Percentiles rank a stretch among this genome's conserved stretches.
Evolutionary conservation across 1,140 invertebrate species (phyloP).

Genomic region (Heliconius eleuchia): DNA sequence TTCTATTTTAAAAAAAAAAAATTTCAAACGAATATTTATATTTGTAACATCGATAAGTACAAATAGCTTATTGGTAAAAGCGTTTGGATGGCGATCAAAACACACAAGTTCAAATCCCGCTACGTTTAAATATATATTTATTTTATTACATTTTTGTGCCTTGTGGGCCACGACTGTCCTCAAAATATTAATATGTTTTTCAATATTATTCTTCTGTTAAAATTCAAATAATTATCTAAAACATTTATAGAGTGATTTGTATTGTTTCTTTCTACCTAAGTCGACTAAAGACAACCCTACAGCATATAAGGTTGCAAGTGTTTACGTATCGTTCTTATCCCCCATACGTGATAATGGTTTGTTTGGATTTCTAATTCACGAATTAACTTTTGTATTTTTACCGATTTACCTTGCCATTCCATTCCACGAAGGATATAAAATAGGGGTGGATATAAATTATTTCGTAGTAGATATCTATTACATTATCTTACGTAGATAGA

Average conservation of each 20-base stretch:
- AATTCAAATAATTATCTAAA: too few species aligned
- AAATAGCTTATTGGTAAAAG: too few species aligned
- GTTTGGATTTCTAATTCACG: constrained; percentile 63
- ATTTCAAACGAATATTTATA: too few species aligned
- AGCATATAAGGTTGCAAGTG: constrained; percentile 63
- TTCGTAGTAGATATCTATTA: not conserved
- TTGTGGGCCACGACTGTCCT: too few species aligned
- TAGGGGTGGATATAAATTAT: not conserved
- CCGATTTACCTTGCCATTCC: constrained; percentile 11
- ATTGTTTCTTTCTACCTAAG: not conserved
- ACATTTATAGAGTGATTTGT: not conserved
- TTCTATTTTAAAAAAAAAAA: too few species aligned
- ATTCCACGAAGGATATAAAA: not conserved
- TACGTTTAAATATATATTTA: too few species aligned
- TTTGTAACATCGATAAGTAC: too few species aligned
- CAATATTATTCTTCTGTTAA: too few species aligned
- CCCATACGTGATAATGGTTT: constrained; percentile 62
- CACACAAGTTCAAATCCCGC: too few species aligned
- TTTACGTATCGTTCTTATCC: constrained; percentile 64
- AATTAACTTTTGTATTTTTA: constrained; percentile 37
- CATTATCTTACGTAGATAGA: not conserved
- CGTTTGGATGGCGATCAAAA: too few species aligned
- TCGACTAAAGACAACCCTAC: constrained; percentile 46
- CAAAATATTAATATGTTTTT: too few species aligned
- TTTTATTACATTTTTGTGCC: too few species aligned